phyloP scores from a whole-genome alignment of 2,888 invertebrate genomes.

The Tigriopus californicus region DNA sequence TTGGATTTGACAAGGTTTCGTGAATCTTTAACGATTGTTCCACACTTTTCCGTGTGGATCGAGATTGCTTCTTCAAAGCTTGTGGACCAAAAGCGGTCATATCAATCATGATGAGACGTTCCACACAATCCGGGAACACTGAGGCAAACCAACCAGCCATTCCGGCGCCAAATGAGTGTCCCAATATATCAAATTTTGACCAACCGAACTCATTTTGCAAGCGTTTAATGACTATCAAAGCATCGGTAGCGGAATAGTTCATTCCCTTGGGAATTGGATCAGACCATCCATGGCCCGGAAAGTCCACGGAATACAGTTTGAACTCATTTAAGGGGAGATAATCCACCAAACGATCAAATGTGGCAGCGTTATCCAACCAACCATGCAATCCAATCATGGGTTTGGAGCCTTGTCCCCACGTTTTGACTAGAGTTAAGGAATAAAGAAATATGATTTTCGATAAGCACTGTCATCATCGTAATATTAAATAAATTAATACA shows the following conservation, averaged over 20 bases:
- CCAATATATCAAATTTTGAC: conserved; percentile 20
- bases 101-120: conserved; percentile 23
- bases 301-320: conserved; percentile 21
- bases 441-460: no score
- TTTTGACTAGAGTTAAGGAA: conserved; percentile 19
- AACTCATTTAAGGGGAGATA: conserved; percentile 16
- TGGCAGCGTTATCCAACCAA: conserved; percentile 22
- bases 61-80: neutral
- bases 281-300: conserved; percentile 23
- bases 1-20: neutral
- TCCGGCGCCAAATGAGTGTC: conserved; percentile 26
- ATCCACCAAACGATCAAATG: conserved; percentile 22
- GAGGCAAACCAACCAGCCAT: conserved; percentile 26
- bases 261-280: conserved; percentile 21
- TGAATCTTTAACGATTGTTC: neutral
- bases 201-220: conserved; percentile 21
- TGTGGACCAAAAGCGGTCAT: conserved; percentile 10
- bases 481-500: no score
- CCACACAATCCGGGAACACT: conserved; percentile 25
- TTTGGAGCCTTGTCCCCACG: conserved; percentile 20
- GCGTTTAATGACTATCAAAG: conserved; percentile 19
- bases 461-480: no score
- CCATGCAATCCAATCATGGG: conserved; percentile 23
- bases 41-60: neutral
- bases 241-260: conserved; percentile 20